Evolutionary conservation across 2,113 vertebrate species (phyloP).

Genomic region (Pomatorhinus ruficollis): DNA sequence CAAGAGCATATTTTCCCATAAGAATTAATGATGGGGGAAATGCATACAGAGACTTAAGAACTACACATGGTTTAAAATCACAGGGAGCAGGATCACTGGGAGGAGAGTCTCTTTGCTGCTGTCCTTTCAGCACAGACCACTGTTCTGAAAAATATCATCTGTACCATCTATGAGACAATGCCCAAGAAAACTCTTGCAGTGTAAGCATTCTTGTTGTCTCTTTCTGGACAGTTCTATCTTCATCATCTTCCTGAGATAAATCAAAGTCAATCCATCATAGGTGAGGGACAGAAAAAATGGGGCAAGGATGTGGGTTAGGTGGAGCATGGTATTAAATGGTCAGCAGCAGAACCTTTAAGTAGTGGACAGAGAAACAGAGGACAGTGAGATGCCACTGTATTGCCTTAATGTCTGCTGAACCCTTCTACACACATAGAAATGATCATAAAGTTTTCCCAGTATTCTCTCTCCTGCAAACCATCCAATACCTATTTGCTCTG

Average conservation of each 20-base stretch:
- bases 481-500: neutral
- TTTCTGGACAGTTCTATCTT: neutral
- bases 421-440: neutral
- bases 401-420: neutral
- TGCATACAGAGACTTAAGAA: neutral
- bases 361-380: neutral
- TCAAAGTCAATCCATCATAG: neutral
- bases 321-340: neutral
- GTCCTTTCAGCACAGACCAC: neutral
- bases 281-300: neutral
- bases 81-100: neutral
- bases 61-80: neutral
- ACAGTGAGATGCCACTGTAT: neutral
- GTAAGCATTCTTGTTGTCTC: neutral
- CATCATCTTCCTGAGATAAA: neutral
- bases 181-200: neutral
- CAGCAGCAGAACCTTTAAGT: neutral
- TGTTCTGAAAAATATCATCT: neutral
- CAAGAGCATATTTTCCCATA: neutral
- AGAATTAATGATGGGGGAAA: neutral
- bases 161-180: neutral
- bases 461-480: neutral
- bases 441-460: fast-evolving
- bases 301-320: neutral
- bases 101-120: neutral